Percentiles rank a stretch among this genome's conserved stretches.
Evolutionary conservation across 2,797 vertebrate genomes (phyloP).

Genomic region (Gymnothorax javanicus): DNA sequence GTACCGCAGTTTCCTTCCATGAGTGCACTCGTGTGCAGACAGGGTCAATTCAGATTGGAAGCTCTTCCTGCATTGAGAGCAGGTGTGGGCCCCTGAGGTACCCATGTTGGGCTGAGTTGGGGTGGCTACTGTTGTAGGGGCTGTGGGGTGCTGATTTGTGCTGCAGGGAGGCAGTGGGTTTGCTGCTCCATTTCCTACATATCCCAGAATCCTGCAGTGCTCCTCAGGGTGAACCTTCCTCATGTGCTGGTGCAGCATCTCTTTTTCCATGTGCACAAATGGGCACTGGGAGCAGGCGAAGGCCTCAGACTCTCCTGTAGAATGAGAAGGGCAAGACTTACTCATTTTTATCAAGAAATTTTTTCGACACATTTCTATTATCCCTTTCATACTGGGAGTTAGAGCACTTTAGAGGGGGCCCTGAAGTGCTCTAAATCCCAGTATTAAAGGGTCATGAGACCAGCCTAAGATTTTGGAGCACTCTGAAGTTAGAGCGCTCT

Average conservation of each 20-base stretch:
- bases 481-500: no score
- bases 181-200: neutral
- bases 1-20: neutral
- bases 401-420: no score
- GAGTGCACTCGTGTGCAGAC: neutral
- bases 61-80: neutral
- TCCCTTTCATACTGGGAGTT: no score
- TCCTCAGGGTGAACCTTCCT: neutral
- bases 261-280: neutral
- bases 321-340: neutral
- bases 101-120: neutral
- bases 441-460: no score
- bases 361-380: no score
- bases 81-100: neutral
- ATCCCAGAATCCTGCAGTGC: neutral
- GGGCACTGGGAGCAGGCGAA: neutral
- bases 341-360: neutral
- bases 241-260: neutral
- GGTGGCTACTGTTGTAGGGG: no score
- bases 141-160: neutral
- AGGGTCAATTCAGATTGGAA: neutral
- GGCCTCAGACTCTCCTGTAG: neutral
- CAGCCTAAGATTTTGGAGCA: no score
- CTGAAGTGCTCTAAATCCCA: no score
- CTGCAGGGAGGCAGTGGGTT: constrained; percentile 4